Base-by-base conservation (phyloP, 2,888 invertebrate species). In the Drosophila merina region DNA sequence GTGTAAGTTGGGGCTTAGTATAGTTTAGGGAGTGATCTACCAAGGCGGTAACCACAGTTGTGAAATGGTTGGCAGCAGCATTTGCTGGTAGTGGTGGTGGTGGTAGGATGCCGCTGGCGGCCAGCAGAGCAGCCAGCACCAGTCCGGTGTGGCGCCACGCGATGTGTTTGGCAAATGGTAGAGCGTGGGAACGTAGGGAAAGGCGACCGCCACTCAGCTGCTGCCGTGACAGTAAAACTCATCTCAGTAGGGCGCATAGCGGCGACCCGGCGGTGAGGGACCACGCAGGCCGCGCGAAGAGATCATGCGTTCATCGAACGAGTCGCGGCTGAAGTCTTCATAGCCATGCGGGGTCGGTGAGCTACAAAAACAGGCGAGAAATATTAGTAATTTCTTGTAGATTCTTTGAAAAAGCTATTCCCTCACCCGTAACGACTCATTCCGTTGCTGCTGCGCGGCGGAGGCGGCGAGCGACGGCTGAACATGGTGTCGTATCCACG, bases 251-350 rank as follows among this genome's bases (percentile, higher is more conserved):
- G 96, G 96, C 91, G 96, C 96, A 92, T 96, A 97, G 92, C 96
- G 94, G 93, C 96, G 94, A 92, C 96, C 94, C 80, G 96, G 95
- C 70, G 96, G 96, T 67, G 96, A 96, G 47, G 96, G 95, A 88
- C 96, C 96, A 85, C 96, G 94, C 93, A 96, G 94, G 54, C 91
- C 92, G 14, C 91, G 88, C n/a, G 91, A 90, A 30, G 90, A 91
- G 75, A 91, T 86, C 84, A 92, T 95, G 92, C 96, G 95, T 89
- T 97, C 96, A 92, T 97, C 96, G 92, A 96, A 97, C 50, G 96
- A 95, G 92, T 97, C 96, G 80, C 96, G 94, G 92, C 96, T 96
- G 92, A 96, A 97, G 92, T 96, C 96, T 93, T 97, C 96, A 92
- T 96, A 96, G 93, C 96, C 95, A 88, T 95, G 79, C 38, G 77